Evolutionary conservation across 2,888 invertebrate genomes (phyloP).

Genomic region (Phyto melanocephala): DNA sequence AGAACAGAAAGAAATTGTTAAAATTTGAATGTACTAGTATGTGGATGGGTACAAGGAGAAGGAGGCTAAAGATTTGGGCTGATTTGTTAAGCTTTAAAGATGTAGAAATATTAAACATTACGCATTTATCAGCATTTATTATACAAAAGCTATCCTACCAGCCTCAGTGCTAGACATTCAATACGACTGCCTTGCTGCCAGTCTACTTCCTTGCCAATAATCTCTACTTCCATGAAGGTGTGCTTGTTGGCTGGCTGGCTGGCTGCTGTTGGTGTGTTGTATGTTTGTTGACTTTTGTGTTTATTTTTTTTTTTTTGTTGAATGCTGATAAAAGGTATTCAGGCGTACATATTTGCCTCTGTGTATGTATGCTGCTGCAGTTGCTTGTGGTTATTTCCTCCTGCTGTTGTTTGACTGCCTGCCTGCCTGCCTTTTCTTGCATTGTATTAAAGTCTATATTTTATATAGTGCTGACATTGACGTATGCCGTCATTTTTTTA

Average conservation of each 20-base stretch:
- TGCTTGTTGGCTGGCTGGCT: conserved; percentile 8
- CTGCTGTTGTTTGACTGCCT: conserved; percentile 28
- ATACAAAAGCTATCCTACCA: neutral
- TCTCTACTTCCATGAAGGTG: conserved; percentile 33
- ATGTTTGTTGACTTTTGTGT: conserved; percentile 37
- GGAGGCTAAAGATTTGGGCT: conserved; percentile 17
- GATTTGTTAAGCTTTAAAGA: conserved; percentile 49
- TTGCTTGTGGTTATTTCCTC: conserved; percentile 57
- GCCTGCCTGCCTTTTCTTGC: neutral
- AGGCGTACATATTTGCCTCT: conserved; percentile 10
- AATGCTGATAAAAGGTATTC: conserved; percentile 54
- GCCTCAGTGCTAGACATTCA: neutral
- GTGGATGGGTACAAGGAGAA: neutral
- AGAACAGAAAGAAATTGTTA: conserved; percentile 7
- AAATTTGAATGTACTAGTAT: neutral
- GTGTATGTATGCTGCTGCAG: conserved; percentile 28
- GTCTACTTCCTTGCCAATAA: conserved; percentile 42
- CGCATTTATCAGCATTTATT: conserved; percentile 26
- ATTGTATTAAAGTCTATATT: conserved; percentile 51
- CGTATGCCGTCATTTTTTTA: conserved; percentile 55
- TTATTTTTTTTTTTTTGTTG: conserved; percentile 6
- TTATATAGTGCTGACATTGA: conserved; percentile 63
- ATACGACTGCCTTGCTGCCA: conserved; percentile 6
- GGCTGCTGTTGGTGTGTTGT: conserved; percentile 13
- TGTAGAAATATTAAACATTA: conserved; percentile 49